phyloP scores from a whole-genome alignment of 2,888 invertebrate genomes.

The Cryptus viduatorius region DNA sequence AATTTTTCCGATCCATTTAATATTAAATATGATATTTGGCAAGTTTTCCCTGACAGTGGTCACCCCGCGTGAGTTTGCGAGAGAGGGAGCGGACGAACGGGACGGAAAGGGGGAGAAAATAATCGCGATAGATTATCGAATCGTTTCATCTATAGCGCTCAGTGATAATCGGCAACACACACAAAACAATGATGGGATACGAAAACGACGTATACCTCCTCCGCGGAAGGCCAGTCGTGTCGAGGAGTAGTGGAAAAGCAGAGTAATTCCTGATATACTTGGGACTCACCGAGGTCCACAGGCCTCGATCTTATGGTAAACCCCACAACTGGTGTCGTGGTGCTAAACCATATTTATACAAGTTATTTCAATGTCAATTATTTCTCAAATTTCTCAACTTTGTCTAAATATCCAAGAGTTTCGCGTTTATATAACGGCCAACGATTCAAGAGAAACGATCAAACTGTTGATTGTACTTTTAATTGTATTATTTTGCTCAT shows the following conservation, averaged over 20 bases:
- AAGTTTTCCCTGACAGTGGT: too few species aligned
- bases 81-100: too few species aligned
- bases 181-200: conserved; percentile 57
- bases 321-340: conserved; percentile 82
- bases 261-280: conserved; percentile 84
- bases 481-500: too few species aligned
- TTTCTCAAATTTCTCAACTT: neutral
- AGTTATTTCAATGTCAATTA: neutral
- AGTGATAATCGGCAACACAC: conserved; percentile 45
- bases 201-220: conserved; percentile 82
- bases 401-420: neutral
- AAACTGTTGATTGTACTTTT: too few species aligned
- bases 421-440: too few species aligned
- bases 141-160: conserved; percentile 17
- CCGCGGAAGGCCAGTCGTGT: conserved; percentile 82
- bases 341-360: conserved; percentile 77
- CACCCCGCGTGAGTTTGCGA: too few species aligned
- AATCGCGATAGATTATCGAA: conserved; percentile 33
- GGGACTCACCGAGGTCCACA: conserved; percentile 83
- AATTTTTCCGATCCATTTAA: too few species aligned
- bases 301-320: conserved; percentile 84
- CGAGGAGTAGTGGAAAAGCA: conserved; percentile 84
- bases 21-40: too few species aligned
- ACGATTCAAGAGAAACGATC: too few species aligned
- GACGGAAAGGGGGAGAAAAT: conserved; percentile 29